These are phyloP conservation scores for Dryomyza anilis DNA, from an alignment of 2,888 invertebrate species.

Conservation along the genomic window DNA sequence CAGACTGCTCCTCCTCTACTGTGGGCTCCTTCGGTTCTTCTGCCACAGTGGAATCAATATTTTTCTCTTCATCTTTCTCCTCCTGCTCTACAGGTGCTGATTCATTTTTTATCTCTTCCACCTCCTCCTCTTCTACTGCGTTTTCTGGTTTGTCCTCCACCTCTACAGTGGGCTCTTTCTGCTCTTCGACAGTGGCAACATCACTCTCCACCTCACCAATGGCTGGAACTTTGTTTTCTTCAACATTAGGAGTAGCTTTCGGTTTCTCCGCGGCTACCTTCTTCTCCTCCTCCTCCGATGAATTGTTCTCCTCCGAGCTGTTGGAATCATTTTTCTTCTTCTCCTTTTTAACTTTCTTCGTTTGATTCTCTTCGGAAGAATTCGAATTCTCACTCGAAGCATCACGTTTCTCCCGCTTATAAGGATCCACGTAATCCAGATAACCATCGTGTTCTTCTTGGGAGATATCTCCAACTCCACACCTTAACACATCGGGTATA, in stretches of 20 bases:
- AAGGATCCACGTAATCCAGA: background rate
- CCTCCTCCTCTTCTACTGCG: slow-evolving; percentile 32
- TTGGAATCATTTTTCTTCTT: slow-evolving; percentile 7
- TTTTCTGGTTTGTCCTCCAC: slow-evolving; percentile 16
- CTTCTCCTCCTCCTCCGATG: slow-evolving; percentile 20
- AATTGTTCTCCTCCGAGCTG: slow-evolving; percentile 22
- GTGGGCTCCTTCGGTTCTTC: background rate
- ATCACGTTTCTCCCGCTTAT: background rate
- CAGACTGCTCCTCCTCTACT: slow-evolving; percentile 26
- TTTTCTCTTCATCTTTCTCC: slow-evolving; percentile 15
- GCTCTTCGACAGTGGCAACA: too few species aligned
- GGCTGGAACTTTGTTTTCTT: slow-evolving; percentile 1
- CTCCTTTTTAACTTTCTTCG: background rate
- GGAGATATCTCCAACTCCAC: too few species aligned
- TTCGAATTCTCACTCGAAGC: background rate
- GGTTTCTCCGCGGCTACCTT: slow-evolving; percentile 5
- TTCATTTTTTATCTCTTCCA: slow-evolving; percentile 12
- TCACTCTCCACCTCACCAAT: slow-evolving; percentile 14
- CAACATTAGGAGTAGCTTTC: background rate
- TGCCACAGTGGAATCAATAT: background rate
- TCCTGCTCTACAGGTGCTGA: slow-evolving; percentile 7
- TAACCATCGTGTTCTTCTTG: slow-evolving; percentile 22
- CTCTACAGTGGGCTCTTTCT: background rate
- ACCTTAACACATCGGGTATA: slow-evolving; percentile 23
- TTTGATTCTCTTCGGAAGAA: background rate